Percentiles rank a stretch among this genome's conserved stretches.
phyloP scores from a whole-genome alignment of 2,113 vertebrate species.

The Myotis yumanensis region DNA sequence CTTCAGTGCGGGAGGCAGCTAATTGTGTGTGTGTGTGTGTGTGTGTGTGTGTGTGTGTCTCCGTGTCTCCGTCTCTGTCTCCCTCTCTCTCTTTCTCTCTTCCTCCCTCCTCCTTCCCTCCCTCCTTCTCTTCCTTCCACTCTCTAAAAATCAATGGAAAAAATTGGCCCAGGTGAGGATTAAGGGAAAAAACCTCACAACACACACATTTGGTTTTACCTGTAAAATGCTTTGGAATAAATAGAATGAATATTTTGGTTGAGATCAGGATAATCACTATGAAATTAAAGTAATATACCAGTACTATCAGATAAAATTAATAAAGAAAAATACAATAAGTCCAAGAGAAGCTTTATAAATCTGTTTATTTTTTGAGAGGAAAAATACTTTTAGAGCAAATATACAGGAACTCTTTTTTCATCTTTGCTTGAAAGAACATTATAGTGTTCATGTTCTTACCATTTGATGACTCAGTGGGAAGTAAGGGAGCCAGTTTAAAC shows the following conservation, averaged over 20 bases:
- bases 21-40: too few species aligned
- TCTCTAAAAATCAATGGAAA: too few species aligned
- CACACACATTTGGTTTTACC: constrained; percentile 3
- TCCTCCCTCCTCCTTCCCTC: too few species aligned
- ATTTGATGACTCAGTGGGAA: constrained; percentile 88
- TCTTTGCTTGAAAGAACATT: constrained; percentile 76
- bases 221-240: constrained; percentile 16
- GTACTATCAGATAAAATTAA: constrained; percentile 8
- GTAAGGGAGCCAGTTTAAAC: constrained; percentile 84
- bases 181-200: too few species aligned
- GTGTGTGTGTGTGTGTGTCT: too few species aligned
- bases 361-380: not conserved
- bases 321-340: constrained; percentile 33
- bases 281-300: constrained; percentile 26
- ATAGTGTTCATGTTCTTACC: constrained; percentile 66
- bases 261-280: constrained; percentile 6
- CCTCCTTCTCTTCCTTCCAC: too few species aligned
- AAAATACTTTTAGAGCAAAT: constrained; percentile 36
- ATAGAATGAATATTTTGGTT: constrained; percentile 22
- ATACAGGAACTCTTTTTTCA: constrained; percentile 69
- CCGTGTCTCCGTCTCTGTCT: too few species aligned
- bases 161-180: too few species aligned
- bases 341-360: constrained; percentile 4
- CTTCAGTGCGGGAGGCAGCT: too few species aligned
- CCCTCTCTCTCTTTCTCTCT: too few species aligned